Percentiles rank a stretch among this genome's conserved stretches.
Evolutionary conservation across 2,797 vertebrate genomes (phyloP).

Genomic region (Acanthiza pusilla): DNA sequence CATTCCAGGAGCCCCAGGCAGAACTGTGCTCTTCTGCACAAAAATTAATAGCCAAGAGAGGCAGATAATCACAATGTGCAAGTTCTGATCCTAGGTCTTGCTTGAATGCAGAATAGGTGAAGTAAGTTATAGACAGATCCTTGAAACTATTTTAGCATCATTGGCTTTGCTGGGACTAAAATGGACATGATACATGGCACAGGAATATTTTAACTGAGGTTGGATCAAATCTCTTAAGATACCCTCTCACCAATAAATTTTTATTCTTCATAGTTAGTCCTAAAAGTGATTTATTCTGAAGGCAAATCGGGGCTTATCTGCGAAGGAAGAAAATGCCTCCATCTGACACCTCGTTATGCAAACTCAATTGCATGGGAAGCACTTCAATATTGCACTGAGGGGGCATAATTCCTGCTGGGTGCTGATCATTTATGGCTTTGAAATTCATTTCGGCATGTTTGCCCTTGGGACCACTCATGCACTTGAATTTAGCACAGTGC

Average conservation of each 20-base stretch:
- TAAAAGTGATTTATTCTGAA: background rate
- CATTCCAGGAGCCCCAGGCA: background rate
- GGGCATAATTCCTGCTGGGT: background rate
- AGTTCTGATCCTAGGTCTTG: background rate
- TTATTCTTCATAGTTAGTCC: background rate
- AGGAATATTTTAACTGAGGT: background rate
- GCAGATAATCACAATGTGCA: background rate
- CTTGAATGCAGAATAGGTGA: background rate
- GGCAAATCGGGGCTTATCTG: background rate
- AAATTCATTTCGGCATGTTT: background rate
- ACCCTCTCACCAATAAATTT: background rate
- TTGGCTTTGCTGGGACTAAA: background rate
- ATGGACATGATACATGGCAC: fast-evolving
- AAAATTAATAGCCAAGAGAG: background rate
- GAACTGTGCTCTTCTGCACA: background rate
- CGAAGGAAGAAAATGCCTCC: background rate
- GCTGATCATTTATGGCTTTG: background rate
- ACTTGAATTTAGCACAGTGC: background rate
- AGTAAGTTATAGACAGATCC: background rate
- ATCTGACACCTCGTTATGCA: background rate
- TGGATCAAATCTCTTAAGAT: background rate
- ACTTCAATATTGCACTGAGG: background rate
- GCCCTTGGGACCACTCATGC: background rate
- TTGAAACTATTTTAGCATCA: background rate
- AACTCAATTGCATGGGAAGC: background rate